These are phyloP conservation scores for Tetrapedia diversipes DNA, from an alignment of 2,888 invertebrate genomes.

Conservation along the genomic window DNA sequence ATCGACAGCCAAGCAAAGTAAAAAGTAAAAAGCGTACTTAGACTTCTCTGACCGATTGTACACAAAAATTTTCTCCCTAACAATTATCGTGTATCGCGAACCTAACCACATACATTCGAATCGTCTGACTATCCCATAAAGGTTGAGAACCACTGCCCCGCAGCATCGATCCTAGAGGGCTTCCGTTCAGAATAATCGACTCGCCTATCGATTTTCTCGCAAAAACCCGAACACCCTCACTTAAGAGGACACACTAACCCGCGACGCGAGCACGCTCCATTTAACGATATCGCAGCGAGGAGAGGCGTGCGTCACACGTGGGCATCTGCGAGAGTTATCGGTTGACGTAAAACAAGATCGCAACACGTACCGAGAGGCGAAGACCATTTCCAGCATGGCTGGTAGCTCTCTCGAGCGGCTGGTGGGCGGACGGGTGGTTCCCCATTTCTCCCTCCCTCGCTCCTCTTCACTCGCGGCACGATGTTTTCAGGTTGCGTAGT, in stretches of 20 bases:
- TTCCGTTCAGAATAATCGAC: too few species aligned
- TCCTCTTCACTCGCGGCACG: too few species aligned
- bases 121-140: too few species aligned
- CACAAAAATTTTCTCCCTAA: too few species aligned
- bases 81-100: too few species aligned
- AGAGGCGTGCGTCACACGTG: conserved; percentile 49
- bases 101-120: too few species aligned
- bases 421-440: conserved; percentile 93
- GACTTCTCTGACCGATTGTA: too few species aligned
- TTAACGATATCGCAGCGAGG: conserved; percentile 26
- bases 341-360: conserved; percentile 58
- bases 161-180: too few species aligned
- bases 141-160: too few species aligned
- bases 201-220: too few species aligned
- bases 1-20: neutral
- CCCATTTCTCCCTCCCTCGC: conserved; percentile 88
- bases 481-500: conserved; percentile 76
- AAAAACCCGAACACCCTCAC: too few species aligned
- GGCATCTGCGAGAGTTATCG: conserved; percentile 56
- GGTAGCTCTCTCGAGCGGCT: conserved; percentile 89
- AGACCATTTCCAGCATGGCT: conserved; percentile 80
- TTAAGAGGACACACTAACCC: too few species aligned
- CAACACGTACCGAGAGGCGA: conserved; percentile 80
- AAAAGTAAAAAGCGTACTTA: conserved; percentile 8
- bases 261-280: conserved; percentile 21